Base-by-base conservation (phyloP, 35 echinoderm and acorn worm genomes). In the Eucidaris tribuloides region DNA sequence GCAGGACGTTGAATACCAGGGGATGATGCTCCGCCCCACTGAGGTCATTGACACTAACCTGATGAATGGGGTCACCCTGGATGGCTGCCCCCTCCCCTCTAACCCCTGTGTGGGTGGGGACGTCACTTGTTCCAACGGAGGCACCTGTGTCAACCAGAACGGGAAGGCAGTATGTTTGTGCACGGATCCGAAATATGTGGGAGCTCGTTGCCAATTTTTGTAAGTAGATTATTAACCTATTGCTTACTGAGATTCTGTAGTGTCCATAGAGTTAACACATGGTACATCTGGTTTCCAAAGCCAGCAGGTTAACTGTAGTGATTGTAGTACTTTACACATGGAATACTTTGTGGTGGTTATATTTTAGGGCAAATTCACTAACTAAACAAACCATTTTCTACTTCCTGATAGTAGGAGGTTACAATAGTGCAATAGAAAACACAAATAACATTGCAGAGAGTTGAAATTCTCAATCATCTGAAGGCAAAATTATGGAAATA, bases 91-190 rank as follows among this genome's bases (percentile, higher is more conserved):
- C 68, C 33, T 74, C 68, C 37, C 68, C 0, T 33, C 35, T 6
- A 74, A 74, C 68, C 68, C 68, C 68, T 74, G 68, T 17, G 68
- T 74, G 68, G 68, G 35, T 36, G 68, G 68, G 11, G 68, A 74
- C n/a, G 68, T 74, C 15, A 40, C 7, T 17, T 74, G 68, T 11
- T 27, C 68, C 38, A 74, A 74, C 44, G 68, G 68, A 74, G 68
- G 68, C 1, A 74, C 68, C 38, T 74, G 68, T 9, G 41, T 74
- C n/a, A 40, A 74, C 11, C 68, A 74, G 68, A 40, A 74, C 25
- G 68, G 68, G 11, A 44, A 36, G 44, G 35, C 68, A 1, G 68
- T 74, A 7, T 74, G 68, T 40, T 40, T 41, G 28, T 74, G 68
- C 68, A 74, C 68, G 0, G 68, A 74, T 40, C 68, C 68, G 35